Percentiles rank a stretch among this genome's conserved stretches.
phyloP scores from a whole-genome alignment of 2,113 vertebrate genomes.

The Stercorarius parasiticus region DNA sequence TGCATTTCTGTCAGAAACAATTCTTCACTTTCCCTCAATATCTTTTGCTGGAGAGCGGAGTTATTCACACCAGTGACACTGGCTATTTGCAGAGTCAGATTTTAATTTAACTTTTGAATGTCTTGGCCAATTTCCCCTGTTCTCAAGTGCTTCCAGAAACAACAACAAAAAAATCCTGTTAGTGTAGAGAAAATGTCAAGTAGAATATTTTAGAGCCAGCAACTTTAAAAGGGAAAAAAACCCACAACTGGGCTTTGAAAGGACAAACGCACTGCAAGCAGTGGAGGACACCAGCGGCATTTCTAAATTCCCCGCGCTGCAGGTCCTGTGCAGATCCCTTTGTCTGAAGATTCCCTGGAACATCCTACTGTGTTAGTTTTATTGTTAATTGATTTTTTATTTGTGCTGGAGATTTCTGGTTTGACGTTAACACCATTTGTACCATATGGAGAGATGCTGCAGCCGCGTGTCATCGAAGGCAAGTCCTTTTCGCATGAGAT shows the following conservation, averaged over 20 bases:
- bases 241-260: not conserved
- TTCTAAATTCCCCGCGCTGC: not conserved
- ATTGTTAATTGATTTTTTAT: not conserved
- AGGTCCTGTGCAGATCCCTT: not conserved
- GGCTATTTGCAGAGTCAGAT: conserved; percentile 39
- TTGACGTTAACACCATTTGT: too few species aligned
- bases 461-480: not conserved
- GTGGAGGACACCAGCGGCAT: not conserved
- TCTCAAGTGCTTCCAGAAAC: conserved; percentile 45
- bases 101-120: conserved; percentile 42
- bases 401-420: not conserved
- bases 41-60: not conserved
- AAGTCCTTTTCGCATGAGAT: not conserved
- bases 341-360: not conserved
- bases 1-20: not conserved
- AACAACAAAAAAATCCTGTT: not conserved
- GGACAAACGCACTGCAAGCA: not conserved
- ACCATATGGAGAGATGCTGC: not conserved
- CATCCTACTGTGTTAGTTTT: not conserved
- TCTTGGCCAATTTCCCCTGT: conserved; percentile 1
- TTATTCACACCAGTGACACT: conserved; percentile 11
- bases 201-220: not conserved
- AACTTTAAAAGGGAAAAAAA: not conserved
- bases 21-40: not conserved
- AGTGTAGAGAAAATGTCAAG: conserved; percentile 43